Evolutionary conservation across 2,113 vertebrate species (phyloP).

Genomic region (Scortum barcoo): DNA sequence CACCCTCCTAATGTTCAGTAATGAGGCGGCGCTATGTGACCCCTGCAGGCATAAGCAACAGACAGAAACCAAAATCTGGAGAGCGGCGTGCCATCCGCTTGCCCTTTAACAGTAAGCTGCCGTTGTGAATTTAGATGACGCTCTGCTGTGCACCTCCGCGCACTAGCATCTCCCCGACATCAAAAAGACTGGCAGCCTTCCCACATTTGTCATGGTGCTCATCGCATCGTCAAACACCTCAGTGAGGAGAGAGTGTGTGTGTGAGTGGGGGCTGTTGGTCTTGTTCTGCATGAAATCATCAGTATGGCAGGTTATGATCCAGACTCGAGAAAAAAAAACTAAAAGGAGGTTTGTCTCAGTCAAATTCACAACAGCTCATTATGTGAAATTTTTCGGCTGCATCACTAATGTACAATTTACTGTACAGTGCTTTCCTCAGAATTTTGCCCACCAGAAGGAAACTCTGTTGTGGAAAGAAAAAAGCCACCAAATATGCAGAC

Average conservation of each 20-base stretch:
- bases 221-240: conserved; percentile 52
- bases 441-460: conserved; percentile 35
- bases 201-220: conserved; percentile 24
- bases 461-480: conserved; percentile 24
- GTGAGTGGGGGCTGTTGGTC: background rate
- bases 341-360: conserved; percentile 37
- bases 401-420: conserved; percentile 44
- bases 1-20: background rate
- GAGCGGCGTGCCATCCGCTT: background rate
- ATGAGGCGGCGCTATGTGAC: background rate
- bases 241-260: conserved; percentile 7
- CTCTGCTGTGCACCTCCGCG: conserved; percentile 5
- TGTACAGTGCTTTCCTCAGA: conserved; percentile 20
- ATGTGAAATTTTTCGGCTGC: conserved; percentile 40
- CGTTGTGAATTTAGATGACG: conserved; percentile 41
- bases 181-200: conserved; percentile 46
- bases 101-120: conserved; percentile 5
- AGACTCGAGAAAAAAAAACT: background rate
- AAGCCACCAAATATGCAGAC: conserved; percentile 30
- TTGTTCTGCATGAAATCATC: conserved; percentile 19
- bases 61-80: background rate
- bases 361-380: conserved; percentile 34
- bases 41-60: background rate
- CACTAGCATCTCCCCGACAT: conserved; percentile 27
- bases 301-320: conserved; percentile 43